Percentiles rank a stretch among this genome's conserved stretches.
Evolutionary conservation across 2,888 invertebrate genomes (phyloP).

Genomic region (Trachelus iudaicus): DNA sequence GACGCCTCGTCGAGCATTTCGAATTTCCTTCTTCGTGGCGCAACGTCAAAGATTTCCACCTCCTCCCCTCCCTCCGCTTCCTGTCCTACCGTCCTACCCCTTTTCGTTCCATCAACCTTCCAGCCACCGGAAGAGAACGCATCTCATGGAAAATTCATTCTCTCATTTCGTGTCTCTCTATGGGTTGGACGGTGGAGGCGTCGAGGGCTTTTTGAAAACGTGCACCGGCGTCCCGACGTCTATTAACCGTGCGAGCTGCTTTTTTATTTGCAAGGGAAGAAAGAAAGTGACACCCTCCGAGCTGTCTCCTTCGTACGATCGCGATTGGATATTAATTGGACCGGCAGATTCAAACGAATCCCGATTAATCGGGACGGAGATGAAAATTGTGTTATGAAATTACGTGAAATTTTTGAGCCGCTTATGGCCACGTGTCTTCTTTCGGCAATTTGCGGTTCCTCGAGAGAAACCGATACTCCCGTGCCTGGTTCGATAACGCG

Average conservation of each 20-base stretch:
- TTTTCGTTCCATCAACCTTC: slow-evolving; percentile 19
- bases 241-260: not conserved
- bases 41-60: slow-evolving; percentile 11
- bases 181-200: not conserved
- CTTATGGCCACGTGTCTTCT: not conserved
- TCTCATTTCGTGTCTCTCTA: slow-evolving; percentile 43
- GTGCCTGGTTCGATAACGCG: not conserved
- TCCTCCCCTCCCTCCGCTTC: not conserved
- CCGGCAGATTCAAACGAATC: not conserved
- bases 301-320: not conserved
- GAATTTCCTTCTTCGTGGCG: slow-evolving; percentile 9
- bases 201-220: not conserved
- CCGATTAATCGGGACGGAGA: not conserved
- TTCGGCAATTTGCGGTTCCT: not conserved
- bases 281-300: not conserved
- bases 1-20: not conserved
- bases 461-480: not conserved
- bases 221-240: not conserved
- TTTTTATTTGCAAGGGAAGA: not conserved
- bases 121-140: slow-evolving; percentile 23
- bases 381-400: not conserved
- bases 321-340: not conserved
- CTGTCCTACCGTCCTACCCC: not conserved
- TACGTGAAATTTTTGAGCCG: not conserved
- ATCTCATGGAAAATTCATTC: slow-evolving; percentile 51